Base-by-base conservation (phyloP, 2,797 vertebrate genomes). In the Sphaeramia orbicularis region DNA sequence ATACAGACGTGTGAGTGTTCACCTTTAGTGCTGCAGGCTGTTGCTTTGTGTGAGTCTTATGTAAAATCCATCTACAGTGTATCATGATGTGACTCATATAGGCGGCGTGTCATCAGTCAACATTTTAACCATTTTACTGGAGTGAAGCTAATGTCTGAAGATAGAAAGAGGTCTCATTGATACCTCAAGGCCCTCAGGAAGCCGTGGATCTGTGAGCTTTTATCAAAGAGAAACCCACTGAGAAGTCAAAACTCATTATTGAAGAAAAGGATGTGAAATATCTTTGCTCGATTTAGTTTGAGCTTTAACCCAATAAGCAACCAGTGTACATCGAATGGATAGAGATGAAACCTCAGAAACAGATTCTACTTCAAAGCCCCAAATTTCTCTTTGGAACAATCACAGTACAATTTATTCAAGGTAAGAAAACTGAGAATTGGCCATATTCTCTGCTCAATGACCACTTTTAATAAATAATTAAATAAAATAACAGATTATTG, bases 181-280 rank as follows among this genome's bases (percentile, higher is more conserved):
- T 47, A 65, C 70, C 65, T 68, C 14, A 2, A 40, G 61, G 80
- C 60, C 38, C 43, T 18, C 0, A 1, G 65, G 64, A 65, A 47
- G 36, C 27, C 13, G n/a, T 11, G 11, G 19, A 58, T 79, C 61
- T 55, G 52, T 16, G 51, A 59, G 36, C 30, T 68, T 76, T 64
- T 64, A 49, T 66, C 47, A 9, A 19, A 15, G 6, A 57, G 24
- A 52, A 40, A 79, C 42, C 12, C 27, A 53, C 56, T 50, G 49
- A 56, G 50, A 83, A 50, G 40, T 83, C 69, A 84, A 74, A 71
- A 50, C 18, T 66, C 65, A 48, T 81, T 77, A 38, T 4, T 10
- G 36, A n/a, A 36, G 37, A 44, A 42, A 64, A 27, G 71, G 9
- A 7, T 42, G 47, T 71, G 12, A 18, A 45, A 41, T 18, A n/a